Base-by-base conservation (phyloP, 2,113 vertebrate species). In the Megaleporinus macrocephalus region DNA sequence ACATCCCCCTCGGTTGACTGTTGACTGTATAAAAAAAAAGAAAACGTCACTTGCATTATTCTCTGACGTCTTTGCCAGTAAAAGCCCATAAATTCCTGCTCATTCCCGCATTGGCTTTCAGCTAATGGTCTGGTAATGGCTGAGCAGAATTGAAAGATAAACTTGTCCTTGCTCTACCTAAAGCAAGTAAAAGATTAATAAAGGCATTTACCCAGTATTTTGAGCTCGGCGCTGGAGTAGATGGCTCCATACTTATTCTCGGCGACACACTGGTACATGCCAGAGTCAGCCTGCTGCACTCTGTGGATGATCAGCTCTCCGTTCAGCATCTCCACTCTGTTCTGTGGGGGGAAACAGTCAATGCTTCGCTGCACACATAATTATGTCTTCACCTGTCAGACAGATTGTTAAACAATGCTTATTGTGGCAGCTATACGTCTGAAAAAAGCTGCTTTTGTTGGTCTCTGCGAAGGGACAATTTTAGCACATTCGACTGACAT, bases 201-300 rank as follows among this genome's bases (percentile, higher is more conserved):
- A 66, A 30, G 62, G 9, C n/a, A 47, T n/a, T 85, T 90, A 99
- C 97, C 97, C 92, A 98, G 91, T 90, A 99, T 94, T 87, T 93
- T 96, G 81, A 99, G 93, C 79, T 98, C 96, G 0, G 97, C 96
- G 66, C 93, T 96, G 1, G 95, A 94, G 87, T 96, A 97, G 89
- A 97, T 89, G 26, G 93, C 88, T 49, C 95, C 96, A 0, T 99
- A 96, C 78, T 97, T 98, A 86, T 98, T 99, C 91, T 97, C 97
- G 20, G 96, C 97, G 33, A 98, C 91, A 76, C 97, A 99, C 85
- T 98, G 97, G 92, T 98, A 99, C 97, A 99, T 98, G 82, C 97
- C 97, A 2, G 97, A 96, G 88, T 99, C 97, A 0, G 93, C 91
- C n/a, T 95, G 89, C 87, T 96, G 96, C 75, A 97, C 94, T 77